A percentile compares a stretch with the other conserved stretches of the same genome.
Evolutionary conservation across 1,140 invertebrate genomes (phyloP).

Genomic region (Brachionus koreanus): DNA sequence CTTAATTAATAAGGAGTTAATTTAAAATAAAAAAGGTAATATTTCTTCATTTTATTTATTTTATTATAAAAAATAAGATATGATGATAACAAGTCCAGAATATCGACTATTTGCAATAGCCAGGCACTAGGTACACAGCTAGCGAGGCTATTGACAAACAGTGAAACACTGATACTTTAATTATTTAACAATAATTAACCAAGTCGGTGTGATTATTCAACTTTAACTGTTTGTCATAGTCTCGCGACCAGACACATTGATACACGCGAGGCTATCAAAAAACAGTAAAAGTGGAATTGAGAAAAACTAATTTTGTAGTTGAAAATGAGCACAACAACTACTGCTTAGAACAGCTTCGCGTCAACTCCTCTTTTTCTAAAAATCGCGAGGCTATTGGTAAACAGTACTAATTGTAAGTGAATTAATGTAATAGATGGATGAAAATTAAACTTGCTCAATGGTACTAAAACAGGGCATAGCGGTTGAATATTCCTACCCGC

Average conservation of each 20-base stretch:
- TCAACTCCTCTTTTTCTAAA: neutral
- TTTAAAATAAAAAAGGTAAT: no score
- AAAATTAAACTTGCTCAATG: neutral
- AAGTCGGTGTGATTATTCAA: neutral
- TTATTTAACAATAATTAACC: neutral
- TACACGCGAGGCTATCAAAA: constrained; percentile 37
- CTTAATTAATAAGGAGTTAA: neutral
- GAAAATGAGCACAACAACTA: neutral
- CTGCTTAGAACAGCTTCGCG: constrained; percentile 23
- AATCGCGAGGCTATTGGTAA: constrained; percentile 35
- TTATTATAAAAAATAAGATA: no score
- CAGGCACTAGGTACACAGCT: neutral
- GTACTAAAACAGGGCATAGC: constrained; percentile 38
- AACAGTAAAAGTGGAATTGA: constrained; percentile 23
- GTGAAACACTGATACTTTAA: constrained; percentile 14
- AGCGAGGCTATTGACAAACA: constrained; percentile 43
- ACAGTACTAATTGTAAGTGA: constrained; percentile 9
- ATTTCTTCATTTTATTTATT: no score
- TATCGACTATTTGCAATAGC: constrained; percentile 33
- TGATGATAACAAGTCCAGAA: neutral
- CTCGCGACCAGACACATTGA: neutral
- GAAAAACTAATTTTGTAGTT: neutral
- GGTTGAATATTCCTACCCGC: constrained; percentile 3
- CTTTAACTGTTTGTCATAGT: constrained; percentile 24
- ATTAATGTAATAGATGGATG: neutral